Conservation (phyloP, 2,888 invertebrate species). For the Sminthurinus aureus region DNA sequence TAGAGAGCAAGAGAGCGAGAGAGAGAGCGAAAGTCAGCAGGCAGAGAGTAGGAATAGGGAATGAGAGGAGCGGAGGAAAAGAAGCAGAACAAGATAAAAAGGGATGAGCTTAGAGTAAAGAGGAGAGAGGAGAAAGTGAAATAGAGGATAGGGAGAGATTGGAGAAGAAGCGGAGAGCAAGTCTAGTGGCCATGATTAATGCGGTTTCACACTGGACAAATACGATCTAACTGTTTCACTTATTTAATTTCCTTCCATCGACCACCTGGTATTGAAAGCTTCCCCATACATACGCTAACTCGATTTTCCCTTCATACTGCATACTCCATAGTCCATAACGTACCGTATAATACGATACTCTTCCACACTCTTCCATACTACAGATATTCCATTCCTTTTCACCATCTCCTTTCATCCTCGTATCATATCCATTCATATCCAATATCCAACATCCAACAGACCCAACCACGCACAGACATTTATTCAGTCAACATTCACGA, state of each 20-base stretch:
- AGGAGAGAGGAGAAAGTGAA: background rate
- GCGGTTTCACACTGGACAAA: conserved; percentile 43
- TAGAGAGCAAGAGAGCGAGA: background rate
- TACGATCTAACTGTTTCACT: conserved; percentile 45
- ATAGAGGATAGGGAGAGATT: conserved; percentile 21
- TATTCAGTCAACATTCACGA: background rate
- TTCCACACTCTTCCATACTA: no score
- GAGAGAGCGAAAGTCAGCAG: background rate
- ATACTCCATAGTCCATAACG: background rate
- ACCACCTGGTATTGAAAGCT: conserved; percentile 38
- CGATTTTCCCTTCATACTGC: conserved; percentile 22
- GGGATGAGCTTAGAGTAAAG: background rate
- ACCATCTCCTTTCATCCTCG: background rate
- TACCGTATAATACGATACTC: no score
- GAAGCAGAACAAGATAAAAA: background rate
- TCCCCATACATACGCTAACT: conserved; percentile 22
- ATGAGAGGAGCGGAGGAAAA: background rate
- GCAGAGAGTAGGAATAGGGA: background rate
- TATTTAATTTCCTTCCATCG: conserved; percentile 43
- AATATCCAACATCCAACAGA: background rate
- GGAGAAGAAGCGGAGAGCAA: conserved; percentile 13
- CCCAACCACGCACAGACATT: background rate
- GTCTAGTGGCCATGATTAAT: conserved; percentile 40
- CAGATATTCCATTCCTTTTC: background rate
- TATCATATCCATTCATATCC: background rate